Evolutionary conservation across 2,113 vertebrate species (phyloP), one percentile per base, ranked within the genome.

Genomic region (Baryphthengus martii): DNA sequence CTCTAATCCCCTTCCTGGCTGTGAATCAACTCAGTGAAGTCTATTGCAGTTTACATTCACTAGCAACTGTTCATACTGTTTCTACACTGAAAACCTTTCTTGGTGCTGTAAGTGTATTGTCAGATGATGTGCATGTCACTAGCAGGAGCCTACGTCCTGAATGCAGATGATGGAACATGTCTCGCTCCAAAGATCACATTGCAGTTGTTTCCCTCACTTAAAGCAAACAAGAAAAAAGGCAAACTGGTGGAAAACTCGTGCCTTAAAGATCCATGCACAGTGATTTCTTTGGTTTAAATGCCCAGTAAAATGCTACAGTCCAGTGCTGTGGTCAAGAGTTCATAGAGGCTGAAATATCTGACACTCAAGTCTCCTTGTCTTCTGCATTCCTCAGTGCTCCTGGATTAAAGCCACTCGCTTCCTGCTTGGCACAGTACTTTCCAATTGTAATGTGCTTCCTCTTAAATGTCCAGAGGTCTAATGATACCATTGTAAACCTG

Each of bases 401-500:
- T 93, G 91, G 94, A 93, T 85, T 68, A 72, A 95, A 95, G 94
- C 94, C 94, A 73, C 74, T 96, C 8, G 16, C 87, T 94, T 97
- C 94, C 93, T 97, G 81, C 77, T 97, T 97, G 93, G 95, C 93
- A 81, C 31, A 1, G 23, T 73, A 11, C 53, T 91, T 93, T 42
- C 40, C 78, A 89, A 95, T 97, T 97, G 94, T 96, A 95, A 79
- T 65, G 37, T 0, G 2, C 88, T 97, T 97, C 96, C 96, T 96
- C 85, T 92, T 89, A 79, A 83, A 95, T 85, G 91, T 94, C 81
- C 74, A 96, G 78, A 91, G 89, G 94, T 95, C 71, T 89, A 82
- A 93, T 58, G 95, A 91, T 95, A 66, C 95, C 75, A 95, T 96
- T 95, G 96, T 96, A 96, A 97, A 97, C 74, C 91, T 89, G 93